Conservation (phyloP, 2,797 vertebrate genomes). For the Pangasius larnaudii region DNA sequence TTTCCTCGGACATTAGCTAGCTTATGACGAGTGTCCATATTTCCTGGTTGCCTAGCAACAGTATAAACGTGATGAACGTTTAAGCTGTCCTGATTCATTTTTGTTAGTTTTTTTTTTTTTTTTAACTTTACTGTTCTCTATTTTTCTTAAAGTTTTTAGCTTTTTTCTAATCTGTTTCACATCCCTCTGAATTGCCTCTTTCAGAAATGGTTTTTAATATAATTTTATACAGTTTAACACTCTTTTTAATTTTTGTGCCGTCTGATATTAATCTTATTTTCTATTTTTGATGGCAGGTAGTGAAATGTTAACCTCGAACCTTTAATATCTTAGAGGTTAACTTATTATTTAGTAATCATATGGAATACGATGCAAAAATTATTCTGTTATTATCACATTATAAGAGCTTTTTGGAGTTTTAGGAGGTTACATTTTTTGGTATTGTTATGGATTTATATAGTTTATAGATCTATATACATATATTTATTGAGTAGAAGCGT, state of each 20-base stretch:
- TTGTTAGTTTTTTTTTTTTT: not conserved
- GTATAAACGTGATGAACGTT: not conserved
- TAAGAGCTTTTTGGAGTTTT: not conserved
- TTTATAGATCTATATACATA: not conserved
- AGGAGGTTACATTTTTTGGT: not conserved
- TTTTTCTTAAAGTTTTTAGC: not conserved
- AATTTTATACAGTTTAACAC: not conserved
- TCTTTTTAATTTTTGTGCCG: not conserved
- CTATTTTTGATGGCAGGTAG: not conserved
- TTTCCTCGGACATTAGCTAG: not conserved
- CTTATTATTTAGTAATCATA: not conserved
- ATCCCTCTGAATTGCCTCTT: not conserved
- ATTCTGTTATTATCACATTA: not conserved
- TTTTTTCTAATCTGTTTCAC: not conserved
- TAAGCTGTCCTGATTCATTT: not conserved
- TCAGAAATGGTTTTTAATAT: not conserved
- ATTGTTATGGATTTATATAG: not conserved
- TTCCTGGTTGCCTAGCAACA: conserved; percentile 4
- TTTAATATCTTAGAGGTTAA: not conserved
- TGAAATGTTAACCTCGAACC: not conserved
- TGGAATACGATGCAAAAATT: not conserved
- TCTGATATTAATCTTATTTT: not conserved
- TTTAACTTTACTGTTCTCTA: too few relatives aligned
- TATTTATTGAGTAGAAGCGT: not conserved
- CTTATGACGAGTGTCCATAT: not conserved